Evolutionary conservation across 2,113 vertebrate species (phyloP), one percentile per base, ranked within the genome.

Genomic region (Ranitomeya variabilis): DNA sequence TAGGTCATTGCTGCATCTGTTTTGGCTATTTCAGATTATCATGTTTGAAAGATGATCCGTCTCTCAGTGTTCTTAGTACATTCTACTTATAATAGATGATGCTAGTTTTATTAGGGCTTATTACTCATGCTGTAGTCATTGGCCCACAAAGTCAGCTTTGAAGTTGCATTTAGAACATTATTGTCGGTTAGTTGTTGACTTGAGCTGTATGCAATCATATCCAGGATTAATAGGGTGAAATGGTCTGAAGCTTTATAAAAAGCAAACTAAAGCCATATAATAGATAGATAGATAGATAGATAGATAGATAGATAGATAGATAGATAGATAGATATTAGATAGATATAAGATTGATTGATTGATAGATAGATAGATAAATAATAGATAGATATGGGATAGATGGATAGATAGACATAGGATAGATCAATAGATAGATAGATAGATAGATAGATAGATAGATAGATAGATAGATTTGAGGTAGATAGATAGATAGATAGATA

Each of bases 291-390:
- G 60, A 64, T 18, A 64, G 60, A 64, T 64, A 64, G 3, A 5
- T 31, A 64, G 60, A 64, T 64, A 19, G 60, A 64, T 19, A 64
- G 60, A 64, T 64, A 64, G 60, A 19, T 64, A 64, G 16, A 2
- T 64, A 64, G 69, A 31, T 71, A 71, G 69, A 71, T 71, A 74
- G 71, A 74, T 45, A 18, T n/a, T 71, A 71, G 69, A 71, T 71
- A 74, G 71, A 74, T 45, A 18, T n/a, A n/a, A n/a, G 71, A 74
- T 74, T 18, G 71, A 74, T 18, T 45, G 31, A 74, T 45, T 45
- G 71, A 74, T 45, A 74, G 71, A 74, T 74, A 45, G 10, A 66
- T 31, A 31, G 26, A 31, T 31, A 31, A 2, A 31, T 31, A 31
- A 31, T 31, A 31, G 26, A 31, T 31, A 31, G 26, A 31, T 31